Base-by-base conservation (phyloP, 1,140 invertebrate species). In the Mercenaria mercenaria region DNA sequence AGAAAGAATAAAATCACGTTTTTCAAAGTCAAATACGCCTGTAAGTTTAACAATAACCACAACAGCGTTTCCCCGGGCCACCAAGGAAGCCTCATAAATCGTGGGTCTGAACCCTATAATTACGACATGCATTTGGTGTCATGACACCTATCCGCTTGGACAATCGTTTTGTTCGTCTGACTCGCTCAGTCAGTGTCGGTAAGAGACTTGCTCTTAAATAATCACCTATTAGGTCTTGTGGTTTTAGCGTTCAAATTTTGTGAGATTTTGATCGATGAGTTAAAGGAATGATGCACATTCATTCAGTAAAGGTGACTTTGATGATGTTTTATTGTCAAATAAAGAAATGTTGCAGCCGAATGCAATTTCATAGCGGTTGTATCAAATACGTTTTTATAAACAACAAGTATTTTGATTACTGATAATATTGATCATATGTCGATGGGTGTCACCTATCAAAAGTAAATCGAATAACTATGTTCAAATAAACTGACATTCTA, bases 31-130 rank as follows among this genome's bases (percentile, higher is more conserved):
- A 47, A 15, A 8, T 47, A 47, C 43, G 43, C 43, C 43, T 47
- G 43, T 47, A 47, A 47, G 6, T 47, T 47, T 47, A 47, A 47
- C 43, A 47, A 47, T 8, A 47, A 8, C 6, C 43, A 47, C 43
- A 47, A 47, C 43, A 47, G 43, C 43, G 43, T 8, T 47, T 47
- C 43, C 43, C 43, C 43, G n/a, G 67, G 34, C 67, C 67, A 72
- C 67, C 67, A 39, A 72, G 67, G 67, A 72, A 37, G 67, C 3
- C 15, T 34, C 67, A 72, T 72, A 72, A 72, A 72, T 72, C 67
- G 34, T 37, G 67, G 1, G 3, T 72, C 15, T 26, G 34, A 29
- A 72, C 67, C 67, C 67, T 72, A 29, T 72, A 39, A 72, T 72
- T 72, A 72, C 13, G 34, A 20, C 34, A 29, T 23, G 23, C n/a